phyloP scores from a whole-genome alignment of 2,888 invertebrate genomes.

The Hirtodrosophila duncani region DNA sequence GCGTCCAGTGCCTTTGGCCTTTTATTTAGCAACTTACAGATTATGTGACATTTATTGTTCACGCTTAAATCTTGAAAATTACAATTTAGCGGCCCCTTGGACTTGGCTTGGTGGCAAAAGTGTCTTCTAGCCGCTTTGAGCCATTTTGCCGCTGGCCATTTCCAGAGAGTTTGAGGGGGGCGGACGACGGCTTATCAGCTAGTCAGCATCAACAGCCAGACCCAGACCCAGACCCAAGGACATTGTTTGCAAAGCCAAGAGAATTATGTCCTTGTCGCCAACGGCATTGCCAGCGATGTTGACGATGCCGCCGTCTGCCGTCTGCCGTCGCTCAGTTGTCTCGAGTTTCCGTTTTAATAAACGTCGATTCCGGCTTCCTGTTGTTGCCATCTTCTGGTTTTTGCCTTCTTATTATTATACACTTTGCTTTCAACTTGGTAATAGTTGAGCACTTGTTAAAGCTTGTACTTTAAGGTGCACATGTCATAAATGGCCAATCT shows the following conservation, averaged over 20 bases:
- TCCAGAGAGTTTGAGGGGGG: conserved; percentile 7
- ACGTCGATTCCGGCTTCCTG: conserved; percentile 74
- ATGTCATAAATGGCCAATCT: no score
- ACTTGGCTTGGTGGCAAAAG: conserved; percentile 43
- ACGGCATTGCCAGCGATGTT: conserved; percentile 12
- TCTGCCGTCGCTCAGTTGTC: conserved; percentile 60
- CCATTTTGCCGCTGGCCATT: neutral
- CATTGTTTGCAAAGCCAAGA: conserved; percentile 42
- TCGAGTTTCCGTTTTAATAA: conserved; percentile 75
- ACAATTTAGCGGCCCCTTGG: conserved; percentile 63
- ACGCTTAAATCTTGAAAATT: conserved; percentile 75
- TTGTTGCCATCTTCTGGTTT: no score
- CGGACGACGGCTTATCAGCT: conserved; percentile 47
- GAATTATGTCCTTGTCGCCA: conserved; percentile 59
- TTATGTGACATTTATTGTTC: conserved; percentile 79
- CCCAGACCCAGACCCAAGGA: conserved; percentile 56
- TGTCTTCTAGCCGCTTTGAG: conserved; percentile 12
- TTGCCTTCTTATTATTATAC: no score
- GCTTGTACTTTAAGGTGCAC: no score
- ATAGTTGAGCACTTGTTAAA: no score
- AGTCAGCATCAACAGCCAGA: conserved; percentile 35
- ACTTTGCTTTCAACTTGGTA: no score
- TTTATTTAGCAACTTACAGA: conserved; percentile 76
- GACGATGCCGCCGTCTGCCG: conserved; percentile 11
- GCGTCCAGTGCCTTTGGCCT: conserved; percentile 6